Conservation (phyloP, 2,888 invertebrate species). For the Rhodophaea formosa region DNA sequence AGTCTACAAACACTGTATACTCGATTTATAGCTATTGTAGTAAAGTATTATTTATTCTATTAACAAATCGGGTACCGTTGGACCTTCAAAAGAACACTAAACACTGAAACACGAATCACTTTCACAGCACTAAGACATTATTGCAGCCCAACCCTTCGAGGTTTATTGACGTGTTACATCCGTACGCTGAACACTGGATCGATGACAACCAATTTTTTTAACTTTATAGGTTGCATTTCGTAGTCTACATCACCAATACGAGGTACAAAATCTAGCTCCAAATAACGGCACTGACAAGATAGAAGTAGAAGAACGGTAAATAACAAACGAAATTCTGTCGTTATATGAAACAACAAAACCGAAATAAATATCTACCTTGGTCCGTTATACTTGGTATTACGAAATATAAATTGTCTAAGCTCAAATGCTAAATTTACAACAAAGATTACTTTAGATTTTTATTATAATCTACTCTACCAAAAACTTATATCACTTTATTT, state of each 20-base stretch:
- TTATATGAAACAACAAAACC: constrained; percentile 53
- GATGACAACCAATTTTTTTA: constrained; percentile 57
- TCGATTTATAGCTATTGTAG: constrained; percentile 38
- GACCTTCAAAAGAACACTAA: constrained; percentile 31
- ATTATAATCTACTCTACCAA: constrained; percentile 81
- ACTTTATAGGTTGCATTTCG: constrained; percentile 34
- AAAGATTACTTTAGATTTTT: constrained; percentile 78
- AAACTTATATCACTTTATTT: constrained; percentile 82
- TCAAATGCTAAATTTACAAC: constrained; percentile 64
- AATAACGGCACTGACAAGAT: constrained; percentile 67
- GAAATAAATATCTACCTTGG: constrained; percentile 86
- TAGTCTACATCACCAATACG: constrained; percentile 28
- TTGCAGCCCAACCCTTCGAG: constrained; percentile 71
- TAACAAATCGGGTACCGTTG: constrained; percentile 12
- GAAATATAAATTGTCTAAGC: constrained; percentile 65
- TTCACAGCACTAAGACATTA: constrained; percentile 65
- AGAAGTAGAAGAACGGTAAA: constrained; percentile 67
- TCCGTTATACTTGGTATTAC: constrained; percentile 87
- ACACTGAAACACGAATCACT: constrained; percentile 54
- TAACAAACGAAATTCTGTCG: constrained; percentile 66
- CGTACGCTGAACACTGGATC: constrained; percentile 69
- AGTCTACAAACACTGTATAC: constrained; percentile 32
- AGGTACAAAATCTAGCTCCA: constrained; percentile 39
- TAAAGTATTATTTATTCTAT: constrained; percentile 3
- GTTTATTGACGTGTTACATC: constrained; percentile 81